Evolutionary conservation across 2,888 invertebrate genomes (phyloP).

Genomic region (Bombyx huttoni): DNA sequence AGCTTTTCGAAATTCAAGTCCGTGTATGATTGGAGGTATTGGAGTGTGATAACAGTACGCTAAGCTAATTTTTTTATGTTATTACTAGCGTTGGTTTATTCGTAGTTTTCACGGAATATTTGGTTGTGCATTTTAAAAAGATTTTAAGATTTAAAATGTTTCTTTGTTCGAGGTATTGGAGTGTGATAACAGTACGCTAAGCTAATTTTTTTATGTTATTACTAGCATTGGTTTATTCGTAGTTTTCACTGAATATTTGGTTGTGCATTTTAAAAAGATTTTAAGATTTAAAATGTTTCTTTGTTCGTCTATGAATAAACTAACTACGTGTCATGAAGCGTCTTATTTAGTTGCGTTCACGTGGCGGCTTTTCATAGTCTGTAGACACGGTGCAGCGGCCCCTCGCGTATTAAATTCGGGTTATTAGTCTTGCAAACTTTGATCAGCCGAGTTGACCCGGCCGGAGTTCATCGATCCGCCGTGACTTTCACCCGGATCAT

Average conservation of each 20-base stretch:
- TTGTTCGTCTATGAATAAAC: neutral
- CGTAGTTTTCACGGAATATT: neutral
- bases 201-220: too few species aligned
- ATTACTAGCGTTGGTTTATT: too few species aligned
- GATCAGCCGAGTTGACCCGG: slow-evolving; percentile 60
- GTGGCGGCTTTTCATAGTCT: slow-evolving; percentile 6
- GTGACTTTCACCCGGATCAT: slow-evolving; percentile 71
- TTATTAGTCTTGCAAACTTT: slow-evolving; percentile 66
- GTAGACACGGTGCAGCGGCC: slow-evolving; percentile 35
- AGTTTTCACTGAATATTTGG: neutral
- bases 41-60: too few species aligned
- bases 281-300: neutral
- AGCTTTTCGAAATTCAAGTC: neutral
- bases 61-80: too few species aligned
- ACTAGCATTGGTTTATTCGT: too few species aligned
- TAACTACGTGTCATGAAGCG: neutral
- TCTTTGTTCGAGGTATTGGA: neutral
- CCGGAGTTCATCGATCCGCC: slow-evolving; percentile 61
- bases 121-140: neutral
- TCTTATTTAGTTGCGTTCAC: neutral
- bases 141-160: neutral
- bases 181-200: too few species aligned
- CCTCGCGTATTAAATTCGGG: slow-evolving; percentile 58
- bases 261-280: neutral
- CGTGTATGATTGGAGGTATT: too few species aligned